phyloP scores from a whole-genome alignment of 2,797 vertebrate species.

The Sternarchorhynchus goeldii region DNA sequence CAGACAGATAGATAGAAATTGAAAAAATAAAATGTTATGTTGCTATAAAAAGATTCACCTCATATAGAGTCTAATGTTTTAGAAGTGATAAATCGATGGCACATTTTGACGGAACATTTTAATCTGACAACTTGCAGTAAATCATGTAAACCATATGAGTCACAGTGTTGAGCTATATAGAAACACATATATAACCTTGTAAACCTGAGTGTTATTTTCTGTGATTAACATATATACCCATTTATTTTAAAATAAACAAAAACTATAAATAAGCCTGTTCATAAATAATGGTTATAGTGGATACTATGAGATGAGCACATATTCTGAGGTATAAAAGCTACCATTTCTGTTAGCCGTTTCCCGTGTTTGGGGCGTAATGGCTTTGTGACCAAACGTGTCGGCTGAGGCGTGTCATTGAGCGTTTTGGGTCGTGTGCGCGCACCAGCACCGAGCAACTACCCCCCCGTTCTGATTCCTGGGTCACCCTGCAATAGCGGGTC shows the following conservation, averaged over 20 bases:
- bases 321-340: not conserved
- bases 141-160: conserved; percentile 18
- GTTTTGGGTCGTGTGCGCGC: conserved; percentile 15
- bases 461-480: conserved; percentile 50
- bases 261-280: conserved; percentile 21
- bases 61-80: not conserved
- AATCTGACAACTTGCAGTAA: conserved; percentile 18
- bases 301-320: not conserved
- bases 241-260: not conserved
- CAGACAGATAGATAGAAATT: no score
- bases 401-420: not conserved
- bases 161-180: conserved; percentile 1
- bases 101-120: not conserved
- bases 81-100: not conserved
- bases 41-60: no score
- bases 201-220: conserved; percentile 20
- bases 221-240: conserved; percentile 7
- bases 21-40: no score
- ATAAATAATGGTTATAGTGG: conserved; percentile 18
- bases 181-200: conserved; percentile 23
- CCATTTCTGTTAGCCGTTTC: conserved; percentile 16
- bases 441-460: conserved; percentile 19
- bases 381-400: conserved; percentile 16
- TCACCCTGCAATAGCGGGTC: conserved; percentile 45
- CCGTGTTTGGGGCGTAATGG: conserved; percentile 14